Evolutionary conservation across 2,113 vertebrate genomes (phyloP).

Genomic region (Thunnus maccoyii): DNA sequence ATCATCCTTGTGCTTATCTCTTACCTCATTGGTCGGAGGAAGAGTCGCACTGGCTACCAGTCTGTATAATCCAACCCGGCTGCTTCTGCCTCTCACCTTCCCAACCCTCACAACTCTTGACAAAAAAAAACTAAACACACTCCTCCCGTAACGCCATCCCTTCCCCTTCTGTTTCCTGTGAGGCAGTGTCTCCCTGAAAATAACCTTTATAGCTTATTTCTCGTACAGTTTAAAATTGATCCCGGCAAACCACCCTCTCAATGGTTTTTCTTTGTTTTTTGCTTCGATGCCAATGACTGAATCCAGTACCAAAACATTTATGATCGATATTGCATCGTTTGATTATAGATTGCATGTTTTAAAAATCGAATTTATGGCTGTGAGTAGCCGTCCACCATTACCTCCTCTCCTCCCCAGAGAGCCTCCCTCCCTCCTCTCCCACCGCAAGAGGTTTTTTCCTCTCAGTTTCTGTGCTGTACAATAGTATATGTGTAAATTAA

Average conservation of each 20-base stretch:
- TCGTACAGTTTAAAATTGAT: conserved; percentile 11
- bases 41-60: conserved; percentile 95
- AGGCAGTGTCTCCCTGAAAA: conserved; percentile 27
- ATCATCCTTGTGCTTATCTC: conserved; percentile 97
- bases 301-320: conserved; percentile 64
- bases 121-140: not conserved
- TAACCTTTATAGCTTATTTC: conserved; percentile 37
- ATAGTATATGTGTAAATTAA: conserved; percentile 73
- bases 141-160: not conserved
- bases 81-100: conserved; percentile 35
- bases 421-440: not conserved
- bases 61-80: conserved; percentile 87
- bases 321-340: conserved; percentile 63
- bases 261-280: conserved; percentile 34
- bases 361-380: conserved; percentile 53
- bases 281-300: conserved; percentile 63
- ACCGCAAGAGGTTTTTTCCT: conserved; percentile 50
- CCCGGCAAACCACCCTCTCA: not conserved
- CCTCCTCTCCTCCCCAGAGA: conserved; percentile 13
- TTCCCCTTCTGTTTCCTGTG: not conserved
- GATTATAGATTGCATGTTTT: conserved; percentile 76
- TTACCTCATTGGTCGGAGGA: conserved; percentile 95
- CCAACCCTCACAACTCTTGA: conserved; percentile 19
- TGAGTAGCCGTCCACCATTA: conserved; percentile 37
- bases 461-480: conserved; percentile 67